Conservation (phyloP, 2,888 invertebrate species). For the Ophion ellenae region DNA sequence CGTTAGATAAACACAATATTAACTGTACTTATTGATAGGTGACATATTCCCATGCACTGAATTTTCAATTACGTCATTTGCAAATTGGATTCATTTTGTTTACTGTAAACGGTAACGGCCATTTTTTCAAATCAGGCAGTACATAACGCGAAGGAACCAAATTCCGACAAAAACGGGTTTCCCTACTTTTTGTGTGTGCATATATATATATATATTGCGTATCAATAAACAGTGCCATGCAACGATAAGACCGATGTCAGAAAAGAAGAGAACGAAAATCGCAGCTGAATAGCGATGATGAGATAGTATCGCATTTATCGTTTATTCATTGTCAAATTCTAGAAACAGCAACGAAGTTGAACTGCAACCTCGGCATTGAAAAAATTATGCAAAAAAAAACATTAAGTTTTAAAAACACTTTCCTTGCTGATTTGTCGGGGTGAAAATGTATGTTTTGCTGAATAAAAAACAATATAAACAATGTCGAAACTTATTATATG, state of each 20-base stretch:
- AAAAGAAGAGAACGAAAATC: neutral
- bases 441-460: neutral
- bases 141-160: neutral
- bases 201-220: too few species aligned
- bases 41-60: neutral
- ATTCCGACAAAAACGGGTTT: neutral
- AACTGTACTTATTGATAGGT: neutral
- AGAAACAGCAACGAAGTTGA: neutral
- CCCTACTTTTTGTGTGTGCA: neutral
- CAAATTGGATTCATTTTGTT: neutral
- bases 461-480: neutral
- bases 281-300: neutral
- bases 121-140: neutral
- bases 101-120: neutral
- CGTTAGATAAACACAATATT: neutral
- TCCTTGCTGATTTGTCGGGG: neutral
- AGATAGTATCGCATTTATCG: neutral
- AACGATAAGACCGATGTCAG: neutral
- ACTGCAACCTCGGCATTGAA: neutral
- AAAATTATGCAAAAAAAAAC: neutral
- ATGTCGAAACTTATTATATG: neutral
- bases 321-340: neutral
- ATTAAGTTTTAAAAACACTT: neutral
- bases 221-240: slow-evolving; percentile 6
- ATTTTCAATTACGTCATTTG: neutral